phyloP scores from a whole-genome alignment of 2,888 invertebrate genomes.

The Drosophila buzzatii region DNA sequence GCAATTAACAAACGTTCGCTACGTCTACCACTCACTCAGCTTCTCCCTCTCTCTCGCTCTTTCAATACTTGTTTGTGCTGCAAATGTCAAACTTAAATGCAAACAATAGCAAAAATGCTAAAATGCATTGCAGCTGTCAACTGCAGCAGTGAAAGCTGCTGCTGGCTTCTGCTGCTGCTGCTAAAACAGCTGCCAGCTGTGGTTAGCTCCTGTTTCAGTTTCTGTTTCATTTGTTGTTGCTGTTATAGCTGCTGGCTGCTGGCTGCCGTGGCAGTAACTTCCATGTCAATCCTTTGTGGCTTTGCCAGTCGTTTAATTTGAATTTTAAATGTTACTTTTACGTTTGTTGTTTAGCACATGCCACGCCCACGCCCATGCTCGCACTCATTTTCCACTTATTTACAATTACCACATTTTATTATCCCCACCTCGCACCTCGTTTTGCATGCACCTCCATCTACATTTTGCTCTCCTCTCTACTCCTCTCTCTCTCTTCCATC shows the following conservation, averaged over 20 bases:
- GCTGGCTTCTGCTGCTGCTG: conserved; percentile 39
- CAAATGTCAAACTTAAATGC: conserved; percentile 70
- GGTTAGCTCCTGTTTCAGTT: conserved; percentile 55
- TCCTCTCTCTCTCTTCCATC: neutral
- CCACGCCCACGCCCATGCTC: neutral
- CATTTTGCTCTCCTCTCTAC: too few relatives aligned
- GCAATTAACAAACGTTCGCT: conserved; percentile 48
- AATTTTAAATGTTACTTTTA: conserved; percentile 76
- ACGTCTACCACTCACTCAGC: neutral
- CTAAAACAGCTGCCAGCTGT: conserved; percentile 54
- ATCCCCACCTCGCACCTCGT: conserved; percentile 37
- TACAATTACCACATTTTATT: conserved; percentile 82
- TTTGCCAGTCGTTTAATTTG: conserved; percentile 82
- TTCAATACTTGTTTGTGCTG: conserved; percentile 37
- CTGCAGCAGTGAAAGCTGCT: conserved; percentile 33
- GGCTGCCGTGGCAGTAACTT: conserved; percentile 68
- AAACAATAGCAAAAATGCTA: conserved; percentile 60
- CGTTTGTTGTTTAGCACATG: conserved; percentile 49
- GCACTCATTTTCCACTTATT: conserved; percentile 79
- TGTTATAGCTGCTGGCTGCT: conserved; percentile 32
- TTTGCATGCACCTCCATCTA: neutral
- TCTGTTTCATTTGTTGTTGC: conserved; percentile 16
- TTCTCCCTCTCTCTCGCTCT: neutral
- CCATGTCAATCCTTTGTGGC: conserved; percentile 80
- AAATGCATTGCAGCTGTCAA: conserved; percentile 54